Percentiles rank a stretch among this genome's conserved stretches.
Conservation (phyloP, 1,140 invertebrate species). For the Sitobion miscanthi region DNA sequence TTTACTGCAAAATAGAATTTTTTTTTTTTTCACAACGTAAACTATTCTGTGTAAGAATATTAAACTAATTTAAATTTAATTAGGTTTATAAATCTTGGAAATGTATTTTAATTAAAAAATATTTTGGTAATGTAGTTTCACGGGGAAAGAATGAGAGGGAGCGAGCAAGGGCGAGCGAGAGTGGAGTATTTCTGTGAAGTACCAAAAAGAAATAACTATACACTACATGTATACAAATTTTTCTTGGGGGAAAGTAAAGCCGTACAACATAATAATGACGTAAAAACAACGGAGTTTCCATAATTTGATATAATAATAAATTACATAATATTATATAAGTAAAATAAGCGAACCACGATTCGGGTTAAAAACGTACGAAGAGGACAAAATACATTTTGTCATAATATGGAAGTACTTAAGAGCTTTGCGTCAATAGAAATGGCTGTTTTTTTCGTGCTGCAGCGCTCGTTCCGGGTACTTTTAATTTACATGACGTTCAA, state of each 20-base stretch:
- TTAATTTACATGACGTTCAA: neutral
- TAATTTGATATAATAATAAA: neutral
- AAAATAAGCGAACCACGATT: neutral
- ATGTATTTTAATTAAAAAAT: constrained; percentile 39
- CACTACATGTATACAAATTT: neutral
- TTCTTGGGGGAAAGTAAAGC: neutral
- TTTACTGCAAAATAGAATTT: neutral
- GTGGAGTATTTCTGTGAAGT: neutral
- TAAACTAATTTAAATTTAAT: constrained; percentile 32
- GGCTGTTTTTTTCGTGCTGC: neutral
- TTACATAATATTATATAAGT: neutral
- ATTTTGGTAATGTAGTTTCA: neutral
- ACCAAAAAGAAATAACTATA: constrained; percentile 11
- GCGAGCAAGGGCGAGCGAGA: too few species aligned
- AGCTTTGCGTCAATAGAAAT: neutral
- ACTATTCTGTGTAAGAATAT: neutral
- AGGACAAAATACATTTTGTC: neutral
- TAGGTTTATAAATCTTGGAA: neutral
- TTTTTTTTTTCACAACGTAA: neutral
- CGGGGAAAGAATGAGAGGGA: neutral
- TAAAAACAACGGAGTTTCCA: neutral
- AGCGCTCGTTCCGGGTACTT: neutral
- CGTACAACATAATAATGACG: constrained; percentile 26
- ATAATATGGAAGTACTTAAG: neutral
- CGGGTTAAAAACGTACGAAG: neutral